Conservation (phyloP, 35 echinoderm and acorn worm species). For the Lytechinus pictus region DNA sequence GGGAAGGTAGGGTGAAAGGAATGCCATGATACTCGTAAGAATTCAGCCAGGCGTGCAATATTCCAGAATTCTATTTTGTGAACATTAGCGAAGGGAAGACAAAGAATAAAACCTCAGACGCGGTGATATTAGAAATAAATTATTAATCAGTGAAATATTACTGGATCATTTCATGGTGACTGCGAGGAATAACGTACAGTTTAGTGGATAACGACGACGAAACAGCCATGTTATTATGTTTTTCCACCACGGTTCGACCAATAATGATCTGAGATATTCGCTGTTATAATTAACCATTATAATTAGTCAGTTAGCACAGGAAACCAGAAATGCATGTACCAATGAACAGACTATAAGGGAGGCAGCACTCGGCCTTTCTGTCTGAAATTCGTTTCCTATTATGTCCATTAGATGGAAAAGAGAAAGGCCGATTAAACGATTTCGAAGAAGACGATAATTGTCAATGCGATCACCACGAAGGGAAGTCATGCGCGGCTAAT, state of each 20-base stretch:
- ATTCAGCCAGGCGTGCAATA: not conserved
- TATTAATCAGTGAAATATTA: not conserved
- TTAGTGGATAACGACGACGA: not conserved
- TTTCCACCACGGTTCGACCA: not conserved
- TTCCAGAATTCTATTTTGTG: not conserved
- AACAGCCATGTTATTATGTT: not conserved
- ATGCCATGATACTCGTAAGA: not conserved
- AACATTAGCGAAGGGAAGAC: not conserved
- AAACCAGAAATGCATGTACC: not conserved
- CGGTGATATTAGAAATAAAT: not conserved
- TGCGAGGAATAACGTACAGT: too few species aligned
- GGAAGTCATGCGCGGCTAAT: conserved; percentile 36
- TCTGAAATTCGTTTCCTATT: not conserved
- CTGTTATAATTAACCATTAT: not conserved
- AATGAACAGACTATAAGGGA: not conserved
- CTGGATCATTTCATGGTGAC: not conserved
- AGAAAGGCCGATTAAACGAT: conserved; percentile 5
- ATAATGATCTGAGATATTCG: not conserved
- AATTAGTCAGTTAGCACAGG: not conserved
- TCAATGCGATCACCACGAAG: not conserved
- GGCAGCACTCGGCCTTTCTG: not conserved
- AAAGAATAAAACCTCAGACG: not conserved
- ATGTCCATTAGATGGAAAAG: not conserved
- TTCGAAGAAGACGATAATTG: conserved; percentile 16
- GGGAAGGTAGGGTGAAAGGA: not conserved